Conservation (phyloP, 2,113 vertebrate genomes). For the Dendrocopos noguchii region DNA sequence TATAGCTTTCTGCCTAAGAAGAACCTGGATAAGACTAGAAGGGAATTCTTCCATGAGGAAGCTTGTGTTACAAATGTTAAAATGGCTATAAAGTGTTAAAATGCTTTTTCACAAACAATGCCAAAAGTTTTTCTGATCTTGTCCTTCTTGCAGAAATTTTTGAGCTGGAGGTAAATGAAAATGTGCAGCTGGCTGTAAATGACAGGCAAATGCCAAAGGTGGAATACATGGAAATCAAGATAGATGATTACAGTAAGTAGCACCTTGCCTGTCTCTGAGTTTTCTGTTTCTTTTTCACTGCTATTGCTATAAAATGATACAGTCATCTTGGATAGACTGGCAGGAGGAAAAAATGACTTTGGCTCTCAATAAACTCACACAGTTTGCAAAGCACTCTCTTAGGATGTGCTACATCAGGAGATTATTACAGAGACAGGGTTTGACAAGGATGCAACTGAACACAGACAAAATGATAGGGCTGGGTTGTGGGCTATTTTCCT, state of each 20-base stretch:
- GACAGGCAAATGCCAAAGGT: slow-evolving; percentile 91
- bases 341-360: slow-evolving; percentile 18
- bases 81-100: background rate
- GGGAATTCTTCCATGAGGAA: background rate
- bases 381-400: slow-evolving; percentile 39
- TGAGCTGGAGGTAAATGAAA: slow-evolving; percentile 88
- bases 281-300: background rate
- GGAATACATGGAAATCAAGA: slow-evolving; percentile 84
- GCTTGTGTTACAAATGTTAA: background rate
- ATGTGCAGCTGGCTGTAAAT: slow-evolving; percentile 79
- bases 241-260: slow-evolving; percentile 90
- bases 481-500: background rate
- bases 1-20: background rate
- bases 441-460: slow-evolving; percentile 11
- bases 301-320: background rate
- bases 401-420: background rate
- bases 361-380: slow-evolving; percentile 22
- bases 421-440: slow-evolving; percentile 7
- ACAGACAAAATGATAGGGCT: background rate
- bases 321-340: background rate
- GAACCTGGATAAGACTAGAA: background rate
- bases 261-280: background rate
- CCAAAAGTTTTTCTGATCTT: background rate
- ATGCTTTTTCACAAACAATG: background rate
- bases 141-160: slow-evolving; percentile 79